Evolutionary conservation across 2,797 vertebrate species (phyloP).

Genomic region (Dermochelys coriacea): DNA sequence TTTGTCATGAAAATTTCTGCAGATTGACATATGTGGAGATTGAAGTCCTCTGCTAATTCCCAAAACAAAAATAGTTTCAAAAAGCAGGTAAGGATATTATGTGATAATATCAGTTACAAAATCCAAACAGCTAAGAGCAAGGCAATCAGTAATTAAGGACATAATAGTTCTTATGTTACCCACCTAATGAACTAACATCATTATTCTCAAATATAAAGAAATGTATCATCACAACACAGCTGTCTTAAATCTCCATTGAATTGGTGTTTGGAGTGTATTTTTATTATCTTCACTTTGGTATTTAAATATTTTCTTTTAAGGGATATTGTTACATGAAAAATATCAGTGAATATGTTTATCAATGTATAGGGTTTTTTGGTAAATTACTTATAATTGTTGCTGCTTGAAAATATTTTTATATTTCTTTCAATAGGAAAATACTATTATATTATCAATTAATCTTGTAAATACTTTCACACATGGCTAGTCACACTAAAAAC

Average conservation of each 20-base stretch:
- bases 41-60: neutral
- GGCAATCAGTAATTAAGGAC: neutral
- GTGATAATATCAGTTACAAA: neutral
- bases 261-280: neutral
- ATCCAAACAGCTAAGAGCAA: neutral
- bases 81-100: neutral
- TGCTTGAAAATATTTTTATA: neutral
- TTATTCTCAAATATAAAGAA: neutral
- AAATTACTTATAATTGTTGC: neutral
- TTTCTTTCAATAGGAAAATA: fast-evolving
- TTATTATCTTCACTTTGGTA: neutral
- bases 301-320: neutral
- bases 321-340: neutral
- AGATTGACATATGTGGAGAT: neutral
- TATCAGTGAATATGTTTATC: fast-evolving
- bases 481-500: neutral
- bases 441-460: fast-evolving
- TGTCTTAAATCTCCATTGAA: neutral
- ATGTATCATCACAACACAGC: neutral
- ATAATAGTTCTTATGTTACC: neutral
- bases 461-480: fast-evolving
- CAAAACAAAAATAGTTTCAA: neutral
- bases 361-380: fast-evolving
- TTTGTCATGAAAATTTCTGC: neutral
- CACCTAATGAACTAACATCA: neutral